phyloP scores from a whole-genome alignment of 1,140 invertebrate species.

The Tetramorium parvispinum region DNA sequence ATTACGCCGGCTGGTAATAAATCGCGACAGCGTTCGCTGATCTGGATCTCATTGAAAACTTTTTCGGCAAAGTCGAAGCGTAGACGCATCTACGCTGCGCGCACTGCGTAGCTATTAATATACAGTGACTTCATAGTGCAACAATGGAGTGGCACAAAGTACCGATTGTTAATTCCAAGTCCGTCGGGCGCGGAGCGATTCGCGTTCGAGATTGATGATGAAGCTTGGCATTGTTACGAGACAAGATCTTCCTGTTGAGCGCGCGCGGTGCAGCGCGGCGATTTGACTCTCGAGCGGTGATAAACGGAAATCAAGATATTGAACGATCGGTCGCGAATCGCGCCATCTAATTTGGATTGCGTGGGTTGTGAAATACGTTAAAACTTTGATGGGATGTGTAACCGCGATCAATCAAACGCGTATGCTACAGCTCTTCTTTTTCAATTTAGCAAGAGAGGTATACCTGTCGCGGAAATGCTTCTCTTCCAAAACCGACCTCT shows the following conservation, averaged over 20 bases:
- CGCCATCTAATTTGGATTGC: slow-evolving; percentile 20
- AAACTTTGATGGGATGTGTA: background rate
- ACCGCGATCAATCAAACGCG: background rate
- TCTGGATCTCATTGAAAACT: slow-evolving; percentile 35
- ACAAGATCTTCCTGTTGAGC: slow-evolving; percentile 50
- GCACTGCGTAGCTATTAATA: slow-evolving; percentile 48
- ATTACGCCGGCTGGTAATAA: slow-evolving; percentile 16
- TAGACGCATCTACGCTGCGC: background rate
- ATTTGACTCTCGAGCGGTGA: slow-evolving; percentile 6
- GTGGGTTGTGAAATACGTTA: background rate
- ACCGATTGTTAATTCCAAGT: slow-evolving; percentile 57
- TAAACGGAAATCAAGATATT: slow-evolving; percentile 46
- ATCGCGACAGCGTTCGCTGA: slow-evolving; percentile 24
- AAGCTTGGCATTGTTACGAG: slow-evolving; percentile 48
- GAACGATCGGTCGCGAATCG: background rate
- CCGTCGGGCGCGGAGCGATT: slow-evolving; percentile 19
- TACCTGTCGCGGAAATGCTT: background rate
- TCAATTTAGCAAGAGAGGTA: background rate
- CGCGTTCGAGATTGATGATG: slow-evolving; percentile 53
- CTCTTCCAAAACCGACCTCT: slow-evolving; percentile 9
- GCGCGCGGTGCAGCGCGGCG: background rate
- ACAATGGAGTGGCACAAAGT: slow-evolving; percentile 52
- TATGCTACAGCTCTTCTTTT: background rate
- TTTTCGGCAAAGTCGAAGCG: slow-evolving; percentile 28
- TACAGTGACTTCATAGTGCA: slow-evolving; percentile 44